Evolutionary conservation across 2,888 invertebrate genomes (phyloP).

Genomic region (Drosophila infuscata): DNA sequence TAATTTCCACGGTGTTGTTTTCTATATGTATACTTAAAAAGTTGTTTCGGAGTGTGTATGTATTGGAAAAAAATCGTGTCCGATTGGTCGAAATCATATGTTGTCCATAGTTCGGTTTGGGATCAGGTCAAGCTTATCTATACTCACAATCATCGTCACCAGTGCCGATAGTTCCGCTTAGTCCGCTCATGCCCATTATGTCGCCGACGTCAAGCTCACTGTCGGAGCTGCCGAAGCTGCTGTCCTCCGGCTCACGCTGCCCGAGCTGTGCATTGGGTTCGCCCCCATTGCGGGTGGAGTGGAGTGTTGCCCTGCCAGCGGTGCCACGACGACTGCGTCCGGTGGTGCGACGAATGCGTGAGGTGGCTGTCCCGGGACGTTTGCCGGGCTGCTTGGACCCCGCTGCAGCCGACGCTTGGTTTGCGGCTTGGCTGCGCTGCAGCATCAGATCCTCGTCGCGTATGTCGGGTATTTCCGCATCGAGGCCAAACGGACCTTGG

Average conservation of each 20-base stretch:
- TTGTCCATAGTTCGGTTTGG: neutral
- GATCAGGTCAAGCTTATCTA: neutral
- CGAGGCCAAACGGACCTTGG: conserved; percentile 62
- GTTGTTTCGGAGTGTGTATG: too few species aligned
- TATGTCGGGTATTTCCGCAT: conserved; percentile 80
- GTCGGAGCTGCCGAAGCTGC: conserved; percentile 84
- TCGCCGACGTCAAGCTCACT: conserved; percentile 83
- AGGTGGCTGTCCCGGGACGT: conserved; percentile 74
- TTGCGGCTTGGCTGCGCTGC: conserved; percentile 51
- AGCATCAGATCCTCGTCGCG: conserved; percentile 77
- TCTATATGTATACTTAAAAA: too few species aligned
- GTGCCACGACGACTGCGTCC: conserved; percentile 78
- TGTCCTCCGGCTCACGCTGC: conserved; percentile 78
- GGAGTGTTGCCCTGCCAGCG: neutral
- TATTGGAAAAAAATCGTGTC: neutral
- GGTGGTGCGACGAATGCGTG: conserved; percentile 83
- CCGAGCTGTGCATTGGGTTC: conserved; percentile 45
- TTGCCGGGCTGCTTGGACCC: conserved; percentile 32
- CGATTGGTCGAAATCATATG: neutral
- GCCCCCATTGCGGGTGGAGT: neutral
- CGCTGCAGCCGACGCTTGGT: conserved; percentile 18
- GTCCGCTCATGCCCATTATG: conserved; percentile 69
- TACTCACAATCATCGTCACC: conserved; percentile 73
- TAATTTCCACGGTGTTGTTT: too few species aligned
- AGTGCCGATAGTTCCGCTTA: conserved; percentile 32